Evolutionary conservation across 2,113 vertebrate species (phyloP).

Genomic region (Eupsittula cactorum): DNA sequence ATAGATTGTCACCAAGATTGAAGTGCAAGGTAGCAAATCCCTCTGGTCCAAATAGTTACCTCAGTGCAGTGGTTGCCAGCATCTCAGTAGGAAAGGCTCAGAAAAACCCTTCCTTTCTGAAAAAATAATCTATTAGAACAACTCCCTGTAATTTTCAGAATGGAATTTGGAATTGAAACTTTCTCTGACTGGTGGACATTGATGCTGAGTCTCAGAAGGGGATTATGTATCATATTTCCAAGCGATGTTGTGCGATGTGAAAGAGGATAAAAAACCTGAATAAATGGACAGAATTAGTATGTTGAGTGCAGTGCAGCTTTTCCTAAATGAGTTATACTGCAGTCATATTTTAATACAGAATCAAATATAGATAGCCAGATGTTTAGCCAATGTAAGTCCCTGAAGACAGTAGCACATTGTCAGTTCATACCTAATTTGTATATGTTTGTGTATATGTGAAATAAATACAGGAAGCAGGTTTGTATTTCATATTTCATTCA

Average conservation of each 20-base stretch:
- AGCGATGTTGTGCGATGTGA: not conserved
- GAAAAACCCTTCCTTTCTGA: not conserved
- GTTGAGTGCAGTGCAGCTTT: not conserved
- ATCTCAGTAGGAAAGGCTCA: not conserved
- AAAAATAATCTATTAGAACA: constrained; percentile 26
- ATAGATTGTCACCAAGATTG: not conserved
- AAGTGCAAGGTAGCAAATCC: not conserved
- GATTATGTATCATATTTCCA: not conserved
- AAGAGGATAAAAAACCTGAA: not conserved
- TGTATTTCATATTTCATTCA: not conserved
- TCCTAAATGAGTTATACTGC: not conserved
- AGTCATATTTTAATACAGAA: not conserved
- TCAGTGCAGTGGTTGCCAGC: not conserved
- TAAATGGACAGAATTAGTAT: not conserved
- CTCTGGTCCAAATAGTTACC: not conserved
- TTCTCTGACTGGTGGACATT: not conserved
- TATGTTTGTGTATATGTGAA: not conserved
- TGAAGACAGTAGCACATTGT: not conserved
- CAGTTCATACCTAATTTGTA: not conserved
- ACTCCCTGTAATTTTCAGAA: constrained; percentile 4
- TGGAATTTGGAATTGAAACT: not conserved
- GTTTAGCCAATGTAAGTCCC: not conserved
- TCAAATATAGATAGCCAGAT: not conserved
- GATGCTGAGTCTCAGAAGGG: not conserved
- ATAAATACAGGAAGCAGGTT: not conserved